Evolutionary conservation across 2,113 vertebrate species (phyloP).

Genomic region (Erythrocercus mccallii): DNA sequence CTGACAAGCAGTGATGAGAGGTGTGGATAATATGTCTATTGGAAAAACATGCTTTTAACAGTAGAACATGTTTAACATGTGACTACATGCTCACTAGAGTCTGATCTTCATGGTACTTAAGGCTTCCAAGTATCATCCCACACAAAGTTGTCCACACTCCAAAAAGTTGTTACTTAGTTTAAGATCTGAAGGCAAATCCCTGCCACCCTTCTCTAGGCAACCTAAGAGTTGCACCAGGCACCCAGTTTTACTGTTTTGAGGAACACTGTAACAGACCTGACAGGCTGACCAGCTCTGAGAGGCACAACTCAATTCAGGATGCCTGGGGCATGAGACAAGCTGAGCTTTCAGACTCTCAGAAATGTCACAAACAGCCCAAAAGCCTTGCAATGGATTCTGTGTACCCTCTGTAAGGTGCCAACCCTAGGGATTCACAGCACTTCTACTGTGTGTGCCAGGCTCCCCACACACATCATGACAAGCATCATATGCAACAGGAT

Average conservation of each 20-base stretch:
- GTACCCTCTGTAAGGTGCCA: neutral
- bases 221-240: neutral
- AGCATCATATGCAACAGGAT: neutral
- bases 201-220: neutral
- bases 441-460: neutral
- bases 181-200: neutral
- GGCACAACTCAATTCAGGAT: neutral
- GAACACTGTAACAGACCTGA: neutral
- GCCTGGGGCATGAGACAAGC: neutral
- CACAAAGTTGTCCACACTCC: neutral
- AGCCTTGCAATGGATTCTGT: neutral
- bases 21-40: neutral
- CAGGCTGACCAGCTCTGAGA: neutral
- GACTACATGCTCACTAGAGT: fast-evolving
- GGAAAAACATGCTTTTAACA: neutral
- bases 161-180: neutral
- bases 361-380: neutral
- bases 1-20: neutral
- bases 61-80: neutral
- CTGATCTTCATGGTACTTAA: neutral
- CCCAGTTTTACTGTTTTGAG: neutral
- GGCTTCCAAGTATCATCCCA: neutral
- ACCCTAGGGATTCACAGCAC: neutral
- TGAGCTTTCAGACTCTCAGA: neutral
- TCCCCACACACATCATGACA: neutral